These are phyloP conservation scores for Nylanderia fulva DNA, from an alignment of 1,140 invertebrate species.

Conservation along the genomic window DNA sequence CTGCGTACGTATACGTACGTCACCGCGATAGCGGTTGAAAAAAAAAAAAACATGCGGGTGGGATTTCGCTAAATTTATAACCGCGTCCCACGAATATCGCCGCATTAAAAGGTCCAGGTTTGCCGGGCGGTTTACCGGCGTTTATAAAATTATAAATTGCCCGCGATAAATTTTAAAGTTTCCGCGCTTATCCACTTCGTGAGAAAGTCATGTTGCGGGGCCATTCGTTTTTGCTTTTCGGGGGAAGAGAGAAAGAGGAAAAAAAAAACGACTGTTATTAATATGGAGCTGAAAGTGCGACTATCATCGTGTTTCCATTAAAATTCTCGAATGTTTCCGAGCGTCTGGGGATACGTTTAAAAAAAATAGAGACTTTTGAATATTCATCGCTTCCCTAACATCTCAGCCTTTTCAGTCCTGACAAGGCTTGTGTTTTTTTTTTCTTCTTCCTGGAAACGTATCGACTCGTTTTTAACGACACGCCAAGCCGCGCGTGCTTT, in stretches of 20 bases:
- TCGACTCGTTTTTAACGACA: constrained; percentile 69
- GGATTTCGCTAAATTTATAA: constrained; percentile 64
- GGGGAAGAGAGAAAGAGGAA: too few species aligned
- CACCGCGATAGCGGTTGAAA: constrained; percentile 52
- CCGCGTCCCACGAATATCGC: constrained; percentile 29
- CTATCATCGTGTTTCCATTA: neutral
- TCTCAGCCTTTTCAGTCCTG: neutral
- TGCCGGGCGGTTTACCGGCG: neutral
- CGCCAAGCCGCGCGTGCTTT: constrained; percentile 55
- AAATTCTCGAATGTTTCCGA: constrained; percentile 21
- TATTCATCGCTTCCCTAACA: constrained; percentile 27
- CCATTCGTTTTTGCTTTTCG: too few species aligned
- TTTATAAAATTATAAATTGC: constrained; percentile 59
- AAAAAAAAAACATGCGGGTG: constrained; percentile 59
- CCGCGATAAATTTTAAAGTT: constrained; percentile 53
- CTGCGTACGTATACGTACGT: constrained; percentile 44
- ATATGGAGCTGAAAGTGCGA: neutral
- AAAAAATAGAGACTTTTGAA: constrained; percentile 12
- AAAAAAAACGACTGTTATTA: neutral
- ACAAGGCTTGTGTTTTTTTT: neutral
- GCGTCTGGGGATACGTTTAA: neutral
- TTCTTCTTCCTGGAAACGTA: constrained; percentile 25
- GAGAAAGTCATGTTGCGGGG: neutral
- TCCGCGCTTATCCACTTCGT: constrained; percentile 3
- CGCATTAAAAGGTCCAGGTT: constrained; percentile 31